Evolutionary conservation across 2,888 invertebrate species (phyloP).

Genomic region (Pheosia gnoma): DNA sequence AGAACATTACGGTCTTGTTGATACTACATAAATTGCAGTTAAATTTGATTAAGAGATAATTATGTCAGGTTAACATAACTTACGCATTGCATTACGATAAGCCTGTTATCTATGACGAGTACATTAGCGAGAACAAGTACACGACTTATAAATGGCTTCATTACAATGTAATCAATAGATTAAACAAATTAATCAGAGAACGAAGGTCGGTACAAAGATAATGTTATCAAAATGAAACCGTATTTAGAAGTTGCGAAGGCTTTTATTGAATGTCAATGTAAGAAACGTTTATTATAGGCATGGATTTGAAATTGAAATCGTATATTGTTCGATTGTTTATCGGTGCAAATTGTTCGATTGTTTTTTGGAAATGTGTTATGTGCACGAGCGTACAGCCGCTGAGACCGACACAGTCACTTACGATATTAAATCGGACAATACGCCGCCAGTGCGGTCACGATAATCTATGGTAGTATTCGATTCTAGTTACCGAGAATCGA

Average conservation of each 20-base stretch:
- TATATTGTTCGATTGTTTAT: not conserved
- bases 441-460: constrained; percentile 63
- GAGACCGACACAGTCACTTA: constrained; percentile 66
- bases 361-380: constrained; percentile 33
- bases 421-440: constrained; percentile 75
- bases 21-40: not conserved
- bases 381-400: constrained; percentile 49
- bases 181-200: constrained; percentile 12
- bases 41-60: not conserved
- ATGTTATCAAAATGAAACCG: constrained; percentile 32
- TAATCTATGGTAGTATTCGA: constrained; percentile 70
- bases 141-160: constrained; percentile 29
- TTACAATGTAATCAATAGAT: constrained; percentile 22
- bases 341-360: constrained; percentile 8
- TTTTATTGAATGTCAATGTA: constrained; percentile 25
- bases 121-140: constrained; percentile 13
- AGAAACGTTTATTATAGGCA: not conserved
- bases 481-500: constrained; percentile 73
- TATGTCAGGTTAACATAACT: constrained; percentile 7
- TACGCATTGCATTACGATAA: constrained; percentile 12
- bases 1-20: not conserved
- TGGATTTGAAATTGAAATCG: not conserved
- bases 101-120: constrained; percentile 3
- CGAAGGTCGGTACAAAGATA: constrained; percentile 32
- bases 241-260: constrained; percentile 24